These are phyloP conservation scores for Spea bombifrons DNA, from an alignment of 2,113 vertebrate genomes.

Conservation along the genomic window DNA sequence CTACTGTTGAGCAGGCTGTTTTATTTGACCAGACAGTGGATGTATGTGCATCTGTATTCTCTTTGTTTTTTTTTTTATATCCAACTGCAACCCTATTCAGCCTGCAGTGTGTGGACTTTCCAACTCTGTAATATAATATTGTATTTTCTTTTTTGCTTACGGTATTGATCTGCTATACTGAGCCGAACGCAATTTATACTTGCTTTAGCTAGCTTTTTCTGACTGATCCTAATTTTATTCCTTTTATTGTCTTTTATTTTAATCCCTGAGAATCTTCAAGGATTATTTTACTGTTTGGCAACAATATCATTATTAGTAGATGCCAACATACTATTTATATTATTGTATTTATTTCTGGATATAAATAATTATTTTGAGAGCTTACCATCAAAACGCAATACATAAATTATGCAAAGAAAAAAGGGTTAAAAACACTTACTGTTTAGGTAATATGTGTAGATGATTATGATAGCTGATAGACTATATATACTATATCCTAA, in stretches of 20 bases:
- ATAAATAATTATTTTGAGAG: too few species aligned
- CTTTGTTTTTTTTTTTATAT: conserved; percentile 5
- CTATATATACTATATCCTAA: too few species aligned
- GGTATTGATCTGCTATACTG: conserved; percentile 36
- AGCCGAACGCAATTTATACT: conserved; percentile 41
- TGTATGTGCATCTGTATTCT: conserved; percentile 18
- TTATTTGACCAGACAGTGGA: conserved; percentile 30
- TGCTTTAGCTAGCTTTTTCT: conserved; percentile 18
- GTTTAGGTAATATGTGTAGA: too few species aligned
- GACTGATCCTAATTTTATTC: conserved; percentile 18
- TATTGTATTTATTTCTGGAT: too few species aligned
- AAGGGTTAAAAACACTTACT: too few species aligned
- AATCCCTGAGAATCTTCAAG: neutral
- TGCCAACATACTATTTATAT: too few species aligned
- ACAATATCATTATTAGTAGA: too few species aligned
- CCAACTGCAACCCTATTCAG: conserved; percentile 32
- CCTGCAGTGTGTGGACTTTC: conserved; percentile 37
- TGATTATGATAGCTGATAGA: too few species aligned
- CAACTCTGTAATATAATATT: conserved; percentile 34
- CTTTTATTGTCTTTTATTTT: conserved; percentile 18
- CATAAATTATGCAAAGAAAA: too few species aligned
- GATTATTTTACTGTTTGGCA: too few species aligned
- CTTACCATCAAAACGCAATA: too few species aligned
- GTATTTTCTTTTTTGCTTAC: conserved; percentile 44
- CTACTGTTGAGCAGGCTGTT: neutral